Conservation (phyloP, 2,888 invertebrate genomes). For the Ptychoptera albimana region DNA sequence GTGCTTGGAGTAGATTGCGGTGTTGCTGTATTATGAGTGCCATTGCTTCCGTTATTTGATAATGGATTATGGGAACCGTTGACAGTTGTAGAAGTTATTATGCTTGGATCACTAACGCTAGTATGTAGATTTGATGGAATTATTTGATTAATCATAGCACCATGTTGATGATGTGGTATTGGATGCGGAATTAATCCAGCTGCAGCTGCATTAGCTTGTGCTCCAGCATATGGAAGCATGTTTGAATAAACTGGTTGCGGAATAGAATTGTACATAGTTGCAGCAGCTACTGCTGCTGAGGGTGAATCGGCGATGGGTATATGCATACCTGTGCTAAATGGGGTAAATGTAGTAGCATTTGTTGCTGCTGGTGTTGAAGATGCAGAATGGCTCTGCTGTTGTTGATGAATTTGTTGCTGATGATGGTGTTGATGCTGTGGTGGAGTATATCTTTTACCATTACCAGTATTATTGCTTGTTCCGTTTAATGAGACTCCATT, state of each 20-base stretch:
- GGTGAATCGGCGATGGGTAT: constrained; percentile 9
- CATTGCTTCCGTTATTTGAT: constrained; percentile 10
- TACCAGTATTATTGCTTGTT: not conserved
- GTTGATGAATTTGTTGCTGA: constrained; percentile 12
- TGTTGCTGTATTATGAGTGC: constrained; percentile 7
- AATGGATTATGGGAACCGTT: constrained; percentile 10
- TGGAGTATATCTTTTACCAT: constrained; percentile 21
- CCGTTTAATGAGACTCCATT: not conserved
- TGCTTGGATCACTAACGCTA: constrained; percentile 12
- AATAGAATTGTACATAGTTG: constrained; percentile 24
- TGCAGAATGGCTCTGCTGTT: constrained; percentile 5
- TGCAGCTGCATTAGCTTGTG: constrained; percentile 11
- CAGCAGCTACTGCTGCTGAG: constrained; percentile 12
- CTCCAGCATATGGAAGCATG: constrained; percentile 24
- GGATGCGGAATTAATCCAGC: constrained; percentile 18
- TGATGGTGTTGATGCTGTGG: constrained; percentile 14
- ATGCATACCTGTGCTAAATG: constrained; percentile 16
- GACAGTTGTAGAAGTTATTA: constrained; percentile 7
- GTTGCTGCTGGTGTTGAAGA: not conserved
- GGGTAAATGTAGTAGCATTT: constrained; percentile 3
- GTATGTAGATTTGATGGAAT: constrained; percentile 11
- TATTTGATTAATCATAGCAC: constrained; percentile 25
- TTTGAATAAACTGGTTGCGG: constrained; percentile 28
- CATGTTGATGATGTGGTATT: constrained; percentile 18
- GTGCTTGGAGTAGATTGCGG: constrained; percentile 30